Evolutionary conservation across 2,888 invertebrate species (phyloP).

Genomic region (Hydraecia micacea): DNA sequence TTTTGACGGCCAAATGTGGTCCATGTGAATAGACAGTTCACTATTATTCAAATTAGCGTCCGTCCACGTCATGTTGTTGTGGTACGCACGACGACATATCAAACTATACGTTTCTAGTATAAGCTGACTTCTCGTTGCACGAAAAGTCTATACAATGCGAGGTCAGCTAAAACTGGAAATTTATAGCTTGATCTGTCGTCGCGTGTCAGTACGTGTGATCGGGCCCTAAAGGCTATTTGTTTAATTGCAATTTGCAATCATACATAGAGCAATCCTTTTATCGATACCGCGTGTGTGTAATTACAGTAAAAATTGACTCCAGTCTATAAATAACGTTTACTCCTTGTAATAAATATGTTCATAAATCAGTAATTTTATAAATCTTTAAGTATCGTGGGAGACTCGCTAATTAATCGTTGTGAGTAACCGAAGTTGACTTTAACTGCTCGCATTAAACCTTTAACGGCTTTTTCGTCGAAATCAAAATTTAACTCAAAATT

Average conservation of each 20-base stretch:
- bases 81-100: not conserved
- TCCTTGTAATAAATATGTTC: constrained; percentile 19
- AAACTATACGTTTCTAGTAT: not conserved
- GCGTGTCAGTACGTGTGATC: not conserved
- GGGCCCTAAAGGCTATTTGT: not conserved
- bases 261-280: not conserved
- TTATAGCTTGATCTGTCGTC: too few relatives aligned
- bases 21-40: not conserved
- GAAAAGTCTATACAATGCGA: not conserved
- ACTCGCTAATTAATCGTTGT: constrained; percentile 57
- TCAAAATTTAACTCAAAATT: constrained; percentile 66
- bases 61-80: too few relatives aligned
- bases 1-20: not conserved
- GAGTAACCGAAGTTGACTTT: constrained; percentile 43
- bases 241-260: not conserved
- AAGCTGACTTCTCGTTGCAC: not conserved
- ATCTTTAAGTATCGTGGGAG: constrained; percentile 35
- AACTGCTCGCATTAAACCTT: constrained; percentile 63
- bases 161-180: not conserved
- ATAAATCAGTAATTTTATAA: constrained; percentile 40
- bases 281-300: not conserved
- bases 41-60: not conserved
- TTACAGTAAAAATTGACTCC: not conserved
- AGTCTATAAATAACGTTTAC: not conserved
- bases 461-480: constrained; percentile 70